Evolutionary conservation across 2,888 invertebrate genomes (phyloP), one percentile per base, ranked within the genome.

Genomic region (Conistra vaccinii): DNA sequence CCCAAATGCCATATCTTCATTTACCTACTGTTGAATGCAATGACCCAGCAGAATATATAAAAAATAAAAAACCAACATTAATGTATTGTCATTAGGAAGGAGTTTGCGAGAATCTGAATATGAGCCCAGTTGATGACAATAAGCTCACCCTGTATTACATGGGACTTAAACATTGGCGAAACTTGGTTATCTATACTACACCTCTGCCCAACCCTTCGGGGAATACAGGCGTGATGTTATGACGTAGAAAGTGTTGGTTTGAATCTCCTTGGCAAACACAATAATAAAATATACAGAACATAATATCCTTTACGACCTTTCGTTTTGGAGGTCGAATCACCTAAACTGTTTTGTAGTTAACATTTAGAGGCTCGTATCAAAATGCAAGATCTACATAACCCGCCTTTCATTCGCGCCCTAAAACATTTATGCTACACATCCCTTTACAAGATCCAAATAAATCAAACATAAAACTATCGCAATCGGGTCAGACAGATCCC

Each of bases 391-490:
- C 51, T 48, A 20, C 5, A 20, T 6, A 9, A 20, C 17, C 42
- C 26, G 9, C 12, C 2, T 29, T n/a, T 68, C 14, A 32, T 76
- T 70, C 5, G 9, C 17, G 3, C 32, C 29, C 10, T 10, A 53
- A 67, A 45, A 72, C 48, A 23, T 67, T 68, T 67, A 14, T 20
- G 20, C 20, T 62, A 48, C 17, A 32, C 29, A 17, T 60, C 12
- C 32, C 39, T 12, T 20, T 29, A 12, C 26, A 42, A 60, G 32
- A 62, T 42, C 1, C 32, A 68, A 65, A 57, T 57, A 76, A 23
- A 9, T 45, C 23, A 69, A 58, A 62, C n/a, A 53, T 71, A 77
- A 75, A 75, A 75, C 76, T 73, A 76, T 78, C 55, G 26, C 39
- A 71, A 73, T 69, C 7, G 32, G 45, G 57, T 63, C 76, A 51